Evolutionary conservation across 2,888 invertebrate species (phyloP), one percentile per base, ranked within the genome.

Genomic region (Pseudococcus longispinus): DNA sequence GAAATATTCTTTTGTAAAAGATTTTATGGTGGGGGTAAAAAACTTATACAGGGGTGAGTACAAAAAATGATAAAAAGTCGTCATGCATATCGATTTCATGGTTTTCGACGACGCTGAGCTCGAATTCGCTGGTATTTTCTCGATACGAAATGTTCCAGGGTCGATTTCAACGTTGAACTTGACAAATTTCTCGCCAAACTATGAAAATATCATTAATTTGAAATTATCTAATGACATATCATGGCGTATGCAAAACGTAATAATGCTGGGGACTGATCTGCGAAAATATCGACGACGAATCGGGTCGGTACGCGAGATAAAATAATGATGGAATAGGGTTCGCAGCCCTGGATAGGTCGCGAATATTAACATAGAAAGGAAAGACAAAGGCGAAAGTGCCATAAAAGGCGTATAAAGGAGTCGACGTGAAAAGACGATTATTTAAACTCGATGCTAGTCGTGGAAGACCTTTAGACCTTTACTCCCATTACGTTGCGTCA

Each of bases 371-470:
- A 51, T 15, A 55, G 55, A 60, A 60, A 9, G 60, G 60, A 60
- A 60, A 60, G 60, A 60, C 60, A 60, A 60, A 60, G 60, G 60
- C 23, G 60, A 60, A 23, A 23, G 5, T 60, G 60, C 60, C 60
- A 23, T 37, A 60, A 23, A 23, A 20, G 23, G 60, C 15, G 6
- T 60, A 60, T 60, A 60, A 60, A 60, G 60, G 60, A 23, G 60
- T 60, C 60, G 60, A 60, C 60, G 60, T 23, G 60, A 60, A 60
- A 37, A 60, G 60, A 60, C 60, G 60, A 60, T 60, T 60, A 60
- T 60, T 60, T 23, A 60, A 60, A 60, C 60, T 23, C 8, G 46
- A 11, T 15, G 46, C 15, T 13, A 15, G 46, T 46, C 9, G 37
- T 8, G 9, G 37, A 37, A 18, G 51, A 51, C 13, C 51, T n/a